These are phyloP conservation scores for Babyrousa celebensis DNA, from an alignment of 2,797 vertebrate genomes.

Conservation along the genomic window DNA sequence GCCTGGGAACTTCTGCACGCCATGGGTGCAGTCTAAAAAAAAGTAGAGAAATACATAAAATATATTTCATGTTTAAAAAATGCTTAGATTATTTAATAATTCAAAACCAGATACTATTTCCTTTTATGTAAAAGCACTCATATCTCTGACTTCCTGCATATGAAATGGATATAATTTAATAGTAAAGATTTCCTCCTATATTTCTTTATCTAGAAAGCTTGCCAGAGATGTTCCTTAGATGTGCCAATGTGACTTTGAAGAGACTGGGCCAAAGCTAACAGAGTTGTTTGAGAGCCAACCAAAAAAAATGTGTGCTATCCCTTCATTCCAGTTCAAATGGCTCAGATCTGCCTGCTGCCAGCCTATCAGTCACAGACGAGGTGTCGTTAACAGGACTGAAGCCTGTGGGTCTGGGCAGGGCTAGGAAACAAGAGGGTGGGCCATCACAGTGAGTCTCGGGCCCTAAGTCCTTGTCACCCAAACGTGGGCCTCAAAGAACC, in stretches of 20 bases:
- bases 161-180: slow-evolving; percentile 58
- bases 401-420: not conserved
- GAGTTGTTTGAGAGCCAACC: slow-evolving; percentile 2
- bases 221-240: not conserved
- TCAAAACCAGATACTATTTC: slow-evolving; percentile 47
- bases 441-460: slow-evolving; percentile 75
- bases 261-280: not conserved
- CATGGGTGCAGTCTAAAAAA: no score
- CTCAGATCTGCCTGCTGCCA: not conserved
- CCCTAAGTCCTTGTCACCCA: slow-evolving; percentile 66
- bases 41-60: not conserved
- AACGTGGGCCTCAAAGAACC: slow-evolving; percentile 74
- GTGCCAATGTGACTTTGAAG: not conserved
- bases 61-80: not conserved
- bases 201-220: slow-evolving; percentile 57
- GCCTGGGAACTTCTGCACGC: no score
- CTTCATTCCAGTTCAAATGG: not conserved
- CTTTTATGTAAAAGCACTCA: slow-evolving; percentile 60
- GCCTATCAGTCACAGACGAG: not conserved
- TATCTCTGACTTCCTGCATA: not conserved
- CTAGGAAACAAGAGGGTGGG: not conserved
- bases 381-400: not conserved
- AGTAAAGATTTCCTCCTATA: slow-evolving; percentile 12
- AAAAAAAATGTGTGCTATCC: not conserved
- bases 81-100: slow-evolving; percentile 64